Conservation (phyloP, 1,140 invertebrate genomes). For the Caenorhabditis latens region DNA sequence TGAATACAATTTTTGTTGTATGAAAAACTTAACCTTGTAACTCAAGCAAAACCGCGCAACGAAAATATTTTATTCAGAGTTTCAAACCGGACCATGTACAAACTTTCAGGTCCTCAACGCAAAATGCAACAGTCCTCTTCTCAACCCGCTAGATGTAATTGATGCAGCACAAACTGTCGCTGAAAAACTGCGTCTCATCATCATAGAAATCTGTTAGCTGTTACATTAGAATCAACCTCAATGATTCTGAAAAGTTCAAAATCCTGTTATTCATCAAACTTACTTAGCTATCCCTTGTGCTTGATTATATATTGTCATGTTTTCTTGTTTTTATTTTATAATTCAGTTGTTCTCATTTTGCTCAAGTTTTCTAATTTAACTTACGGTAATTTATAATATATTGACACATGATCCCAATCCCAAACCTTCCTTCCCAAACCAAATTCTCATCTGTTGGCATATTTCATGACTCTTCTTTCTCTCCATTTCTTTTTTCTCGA, state of each 20-base stretch:
- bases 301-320: background rate
- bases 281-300: background rate
- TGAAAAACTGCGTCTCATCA: conserved; percentile 29
- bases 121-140: conserved; percentile 25
- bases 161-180: conserved; percentile 24
- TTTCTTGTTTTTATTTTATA: background rate
- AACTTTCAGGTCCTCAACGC: conserved; percentile 42
- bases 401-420: no score
- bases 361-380: conserved; percentile 18
- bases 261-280: no score
- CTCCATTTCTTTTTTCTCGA: background rate
- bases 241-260: background rate
- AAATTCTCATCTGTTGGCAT: conserved; percentile 33
- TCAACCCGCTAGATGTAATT: conserved; percentile 4
- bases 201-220: conserved; percentile 21
- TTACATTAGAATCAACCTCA: no score
- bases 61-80: background rate
- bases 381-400: background rate
- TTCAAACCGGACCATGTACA: no score
- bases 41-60: background rate
- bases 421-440: background rate
- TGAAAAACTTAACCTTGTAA: background rate
- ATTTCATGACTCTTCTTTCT: conserved; percentile 40
- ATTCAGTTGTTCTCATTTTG: background rate
- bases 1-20: no score